phyloP scores from a whole-genome alignment of 1,140 invertebrate genomes.

The Heliconius melpomene region DNA sequence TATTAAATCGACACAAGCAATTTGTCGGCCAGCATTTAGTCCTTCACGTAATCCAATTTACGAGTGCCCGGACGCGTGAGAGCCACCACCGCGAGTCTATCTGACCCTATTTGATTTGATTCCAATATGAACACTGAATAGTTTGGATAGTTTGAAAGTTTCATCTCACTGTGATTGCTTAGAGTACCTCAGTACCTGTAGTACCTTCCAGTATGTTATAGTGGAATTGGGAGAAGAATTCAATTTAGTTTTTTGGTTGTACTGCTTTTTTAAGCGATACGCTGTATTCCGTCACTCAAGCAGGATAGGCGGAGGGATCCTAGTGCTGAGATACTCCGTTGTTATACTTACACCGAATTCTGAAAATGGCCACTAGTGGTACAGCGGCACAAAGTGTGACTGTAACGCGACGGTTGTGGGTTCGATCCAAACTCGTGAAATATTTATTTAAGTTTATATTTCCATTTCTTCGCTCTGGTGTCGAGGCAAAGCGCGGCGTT shows the following conservation, averaged over 20 bases:
- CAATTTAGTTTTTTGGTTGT: neutral
- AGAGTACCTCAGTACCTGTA: neutral
- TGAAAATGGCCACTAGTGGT: too few species aligned
- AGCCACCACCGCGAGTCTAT: conserved; percentile 39
- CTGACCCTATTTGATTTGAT: conserved; percentile 57
- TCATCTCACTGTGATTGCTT: neutral
- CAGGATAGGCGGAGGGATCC: too few species aligned
- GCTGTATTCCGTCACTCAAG: too few species aligned
- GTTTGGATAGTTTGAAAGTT: conserved; percentile 35
- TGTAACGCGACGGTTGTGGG: too few species aligned
- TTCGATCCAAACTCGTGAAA: too few species aligned
- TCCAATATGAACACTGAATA: conserved; percentile 32
- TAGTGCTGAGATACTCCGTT: too few species aligned
- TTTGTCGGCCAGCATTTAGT: conserved; percentile 48
- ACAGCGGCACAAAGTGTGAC: too few species aligned
- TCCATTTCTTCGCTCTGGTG: too few species aligned
- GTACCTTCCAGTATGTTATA: neutral
- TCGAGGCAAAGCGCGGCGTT: too few species aligned
- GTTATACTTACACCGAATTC: too few species aligned
- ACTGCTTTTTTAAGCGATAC: too few species aligned
- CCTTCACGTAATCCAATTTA: conserved; percentile 54
- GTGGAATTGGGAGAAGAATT: neutral
- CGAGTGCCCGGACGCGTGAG: conserved; percentile 42
- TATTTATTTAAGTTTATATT: too few species aligned
- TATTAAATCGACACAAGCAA: conserved; percentile 46